Evolutionary conservation across 2,797 vertebrate genomes (phyloP).

Genomic region (Cossypha polioptera): DNA sequence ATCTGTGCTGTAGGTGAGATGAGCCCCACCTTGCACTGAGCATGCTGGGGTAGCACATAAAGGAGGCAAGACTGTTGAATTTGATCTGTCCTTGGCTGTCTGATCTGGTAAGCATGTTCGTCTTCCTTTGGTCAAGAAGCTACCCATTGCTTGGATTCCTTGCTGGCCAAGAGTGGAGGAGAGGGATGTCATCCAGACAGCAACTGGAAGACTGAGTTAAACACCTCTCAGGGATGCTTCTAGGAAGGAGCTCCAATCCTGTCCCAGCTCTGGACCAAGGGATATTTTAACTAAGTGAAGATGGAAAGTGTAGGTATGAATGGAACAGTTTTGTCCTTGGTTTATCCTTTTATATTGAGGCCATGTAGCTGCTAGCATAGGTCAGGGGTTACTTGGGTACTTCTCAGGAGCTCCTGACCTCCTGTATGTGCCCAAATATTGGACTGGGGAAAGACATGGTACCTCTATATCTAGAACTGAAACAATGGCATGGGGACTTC

Average conservation of each 20-base stretch:
- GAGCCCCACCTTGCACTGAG: neutral
- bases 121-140: neutral
- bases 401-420: neutral
- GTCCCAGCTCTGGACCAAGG: neutral
- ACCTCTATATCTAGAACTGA: neutral
- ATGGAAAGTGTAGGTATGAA: neutral
- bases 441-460: neutral
- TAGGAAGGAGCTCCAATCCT: neutral
- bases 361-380: neutral
- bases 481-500: neutral
- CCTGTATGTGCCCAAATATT: neutral
- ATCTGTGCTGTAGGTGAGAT: neutral
- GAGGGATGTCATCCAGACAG: neutral
- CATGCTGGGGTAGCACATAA: neutral
- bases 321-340: neutral
- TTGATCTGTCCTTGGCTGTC: neutral
- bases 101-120: neutral
- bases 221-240: neutral
- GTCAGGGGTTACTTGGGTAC: fast-evolving
- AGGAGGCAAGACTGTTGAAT: neutral
- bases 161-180: neutral
- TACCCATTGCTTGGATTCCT: neutral
- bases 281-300: neutral
- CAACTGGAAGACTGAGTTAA: neutral
- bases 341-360: neutral